A percentile compares a stretch with the other conserved stretches of the same genome.
Evolutionary conservation across 1,140 invertebrate genomes (phyloP).

Genomic region (Bombus huntii): DNA sequence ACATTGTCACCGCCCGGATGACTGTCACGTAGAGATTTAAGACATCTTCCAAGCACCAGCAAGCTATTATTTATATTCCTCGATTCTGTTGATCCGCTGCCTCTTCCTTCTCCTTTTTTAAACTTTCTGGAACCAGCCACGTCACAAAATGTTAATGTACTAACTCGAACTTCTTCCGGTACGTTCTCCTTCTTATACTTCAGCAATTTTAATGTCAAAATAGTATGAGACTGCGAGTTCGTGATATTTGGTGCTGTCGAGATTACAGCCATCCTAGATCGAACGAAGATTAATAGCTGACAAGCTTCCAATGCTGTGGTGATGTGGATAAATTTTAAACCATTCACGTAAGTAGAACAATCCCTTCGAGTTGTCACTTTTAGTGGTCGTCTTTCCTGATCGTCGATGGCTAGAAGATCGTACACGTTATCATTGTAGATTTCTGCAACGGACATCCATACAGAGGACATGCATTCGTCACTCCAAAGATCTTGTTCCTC

Average conservation of each 20-base stretch:
- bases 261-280: constrained; percentile 89
- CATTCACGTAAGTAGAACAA: constrained; percentile 88
- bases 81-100: constrained; percentile 90
- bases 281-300: constrained; percentile 88
- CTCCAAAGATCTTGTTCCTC: constrained; percentile 34
- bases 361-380: constrained; percentile 85
- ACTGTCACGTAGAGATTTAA: constrained; percentile 82
- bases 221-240: constrained; percentile 92
- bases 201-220: constrained; percentile 91
- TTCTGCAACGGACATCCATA: constrained; percentile 95
- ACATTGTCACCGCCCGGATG: constrained; percentile 76
- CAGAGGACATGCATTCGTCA: constrained; percentile 70
- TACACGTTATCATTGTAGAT: constrained; percentile 96
- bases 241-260: constrained; percentile 90
- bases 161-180: constrained; percentile 65
- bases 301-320: constrained; percentile 90
- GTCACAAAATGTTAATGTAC: constrained; percentile 90
- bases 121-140: constrained; percentile 93
- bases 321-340: constrained; percentile 88
- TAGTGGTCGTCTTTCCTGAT: constrained; percentile 77
- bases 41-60: constrained; percentile 91
- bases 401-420: constrained; percentile 86
- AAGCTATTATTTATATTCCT: constrained; percentile 94
- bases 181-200: constrained; percentile 66
- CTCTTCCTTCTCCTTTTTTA: constrained; percentile 88